These are phyloP conservation scores for Acrobeloides nanus DNA, from an alignment of 2,888 invertebrate genomes.

Conservation along the genomic window DNA sequence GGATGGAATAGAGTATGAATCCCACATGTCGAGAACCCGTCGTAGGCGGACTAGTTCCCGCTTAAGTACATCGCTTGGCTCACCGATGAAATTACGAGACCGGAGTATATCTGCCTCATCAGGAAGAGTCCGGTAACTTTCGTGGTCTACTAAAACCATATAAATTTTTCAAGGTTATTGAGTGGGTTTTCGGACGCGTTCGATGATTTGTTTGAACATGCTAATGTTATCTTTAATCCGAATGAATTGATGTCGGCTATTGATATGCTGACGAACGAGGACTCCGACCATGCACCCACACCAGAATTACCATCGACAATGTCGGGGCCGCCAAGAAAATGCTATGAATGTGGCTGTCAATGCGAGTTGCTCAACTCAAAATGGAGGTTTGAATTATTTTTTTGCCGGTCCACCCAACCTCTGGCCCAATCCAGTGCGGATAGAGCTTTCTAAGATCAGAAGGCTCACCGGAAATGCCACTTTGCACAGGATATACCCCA, in stretches of 20 bases:
- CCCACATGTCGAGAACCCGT: no score
- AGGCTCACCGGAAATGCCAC: no score
- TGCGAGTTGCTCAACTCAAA: constrained; percentile 24
- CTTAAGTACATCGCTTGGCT: no score
- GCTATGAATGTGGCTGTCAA: constrained; percentile 34
- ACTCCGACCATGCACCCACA: constrained; percentile 23
- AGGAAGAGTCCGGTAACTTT: no score
- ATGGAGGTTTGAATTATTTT: no score
- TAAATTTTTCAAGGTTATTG: constrained; percentile 9
- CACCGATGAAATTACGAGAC: no score
- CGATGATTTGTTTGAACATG: constrained; percentile 14
- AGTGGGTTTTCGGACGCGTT: constrained; percentile 16
- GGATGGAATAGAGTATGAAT: no score
- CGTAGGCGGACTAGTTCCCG: no score
- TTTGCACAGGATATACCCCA: no score
- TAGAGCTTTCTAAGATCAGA: constrained; percentile 13
- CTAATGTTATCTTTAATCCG: constrained; percentile 17
- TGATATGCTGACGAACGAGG: constrained; percentile 20
- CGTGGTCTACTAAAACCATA: neutral
- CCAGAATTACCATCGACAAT: constrained; percentile 30
- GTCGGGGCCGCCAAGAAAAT: constrained; percentile 28
- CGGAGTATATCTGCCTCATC: no score
- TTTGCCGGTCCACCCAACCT: no score
- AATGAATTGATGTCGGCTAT: constrained; percentile 24
- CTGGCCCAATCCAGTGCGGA: neutral